Evolutionary conservation across 2,113 vertebrate species (phyloP).

Genomic region (Catharus minimus): DNA sequence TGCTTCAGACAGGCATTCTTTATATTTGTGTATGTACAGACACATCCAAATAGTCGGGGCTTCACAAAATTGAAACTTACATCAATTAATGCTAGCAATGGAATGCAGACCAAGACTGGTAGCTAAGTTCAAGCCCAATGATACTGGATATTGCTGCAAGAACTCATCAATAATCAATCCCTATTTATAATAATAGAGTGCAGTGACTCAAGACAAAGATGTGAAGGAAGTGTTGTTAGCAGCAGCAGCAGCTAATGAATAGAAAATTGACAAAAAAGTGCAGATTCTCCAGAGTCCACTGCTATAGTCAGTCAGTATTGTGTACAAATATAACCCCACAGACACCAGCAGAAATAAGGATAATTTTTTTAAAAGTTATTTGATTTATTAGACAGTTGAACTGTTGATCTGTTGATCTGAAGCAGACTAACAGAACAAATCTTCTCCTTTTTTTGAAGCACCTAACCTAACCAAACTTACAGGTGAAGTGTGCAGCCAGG

Average conservation of each 20-base stretch:
- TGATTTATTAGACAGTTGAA: neutral
- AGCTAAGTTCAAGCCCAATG: neutral
- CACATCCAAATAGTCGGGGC: neutral
- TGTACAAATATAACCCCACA: neutral
- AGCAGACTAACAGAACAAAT: neutral
- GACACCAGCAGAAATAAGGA: neutral
- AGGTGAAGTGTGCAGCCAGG: neutral
- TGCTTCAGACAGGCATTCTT: constrained; percentile 19
- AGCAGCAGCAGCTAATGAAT: neutral
- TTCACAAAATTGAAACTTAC: constrained; percentile 12
- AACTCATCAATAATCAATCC: neutral
- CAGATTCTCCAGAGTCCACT: neutral
- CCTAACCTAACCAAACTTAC: neutral
- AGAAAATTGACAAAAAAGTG: neutral
- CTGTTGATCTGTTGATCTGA: neutral
- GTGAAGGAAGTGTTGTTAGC: neutral
- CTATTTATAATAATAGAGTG: neutral
- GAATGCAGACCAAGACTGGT: neutral
- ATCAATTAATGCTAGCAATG: neutral
- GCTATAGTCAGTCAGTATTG: neutral
- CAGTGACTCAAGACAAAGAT: neutral
- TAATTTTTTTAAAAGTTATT: rapidly evolving
- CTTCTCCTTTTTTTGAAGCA: neutral
- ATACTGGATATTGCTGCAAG: neutral
- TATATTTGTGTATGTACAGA: neutral